Evolutionary conservation across 2,113 vertebrate species (phyloP).

Genomic region (Otus sunia): DNA sequence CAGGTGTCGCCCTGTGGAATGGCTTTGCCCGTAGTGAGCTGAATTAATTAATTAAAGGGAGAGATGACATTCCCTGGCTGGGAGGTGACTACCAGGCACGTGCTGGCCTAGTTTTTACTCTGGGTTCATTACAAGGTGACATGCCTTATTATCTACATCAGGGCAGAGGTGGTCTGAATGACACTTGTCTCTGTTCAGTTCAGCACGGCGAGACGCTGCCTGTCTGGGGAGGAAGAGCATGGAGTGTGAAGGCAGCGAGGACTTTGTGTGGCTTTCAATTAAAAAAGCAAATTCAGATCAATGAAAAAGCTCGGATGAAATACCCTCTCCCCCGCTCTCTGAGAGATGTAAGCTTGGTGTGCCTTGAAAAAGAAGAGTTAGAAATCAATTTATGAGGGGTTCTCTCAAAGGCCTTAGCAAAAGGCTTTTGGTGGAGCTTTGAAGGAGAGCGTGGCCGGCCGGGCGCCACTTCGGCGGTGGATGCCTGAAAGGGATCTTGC

Average conservation of each 20-base stretch:
- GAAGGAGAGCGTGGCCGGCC: not conserved
- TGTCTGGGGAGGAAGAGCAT: not conserved
- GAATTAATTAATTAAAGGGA: not conserved
- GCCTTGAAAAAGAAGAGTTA: constrained; percentile 56
- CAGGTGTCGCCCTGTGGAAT: not conserved
- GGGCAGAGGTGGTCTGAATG: not conserved
- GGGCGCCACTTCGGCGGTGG: not conserved
- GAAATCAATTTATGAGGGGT: constrained; percentile 58
- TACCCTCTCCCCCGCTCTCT: not conserved
- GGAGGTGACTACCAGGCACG: not conserved
- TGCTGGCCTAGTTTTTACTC: not conserved
- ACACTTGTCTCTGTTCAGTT: accelerated
- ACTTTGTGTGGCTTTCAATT: not conserved
- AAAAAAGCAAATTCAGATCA: not conserved
- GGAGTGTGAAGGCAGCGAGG: not conserved
- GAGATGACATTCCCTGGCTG: not conserved
- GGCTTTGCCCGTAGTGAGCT: not conserved
- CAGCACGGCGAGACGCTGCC: not conserved
- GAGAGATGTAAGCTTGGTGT: not conserved
- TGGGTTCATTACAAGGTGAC: not conserved
- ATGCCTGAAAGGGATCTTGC: constrained; percentile 30
- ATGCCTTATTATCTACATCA: not conserved
- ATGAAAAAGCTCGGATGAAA: not conserved
- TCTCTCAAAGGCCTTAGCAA: constrained; percentile 62
- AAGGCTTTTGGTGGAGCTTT: constrained; percentile 18